Conservation (phyloP, 2,888 invertebrate species). For the Cryptocephalus moraei region DNA sequence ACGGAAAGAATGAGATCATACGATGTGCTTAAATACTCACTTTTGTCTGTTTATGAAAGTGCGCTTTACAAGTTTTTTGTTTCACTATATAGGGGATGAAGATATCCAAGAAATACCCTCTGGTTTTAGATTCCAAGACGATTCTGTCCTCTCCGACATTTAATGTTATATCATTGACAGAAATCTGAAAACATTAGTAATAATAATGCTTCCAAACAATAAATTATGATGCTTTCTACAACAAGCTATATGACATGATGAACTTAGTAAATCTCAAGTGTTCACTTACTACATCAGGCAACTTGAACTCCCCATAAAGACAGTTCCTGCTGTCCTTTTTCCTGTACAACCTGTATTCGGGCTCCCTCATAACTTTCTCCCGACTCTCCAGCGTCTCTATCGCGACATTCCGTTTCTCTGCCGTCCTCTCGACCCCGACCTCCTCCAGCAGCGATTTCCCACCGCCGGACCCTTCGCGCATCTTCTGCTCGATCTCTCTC, state of each 20-base stretch:
- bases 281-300: slow-evolving; percentile 46
- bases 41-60: slow-evolving; percentile 41
- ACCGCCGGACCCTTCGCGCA: slow-evolving; percentile 17
- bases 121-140: slow-evolving; percentile 51
- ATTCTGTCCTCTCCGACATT: slow-evolving; percentile 70
- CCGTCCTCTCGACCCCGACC: slow-evolving; percentile 15
- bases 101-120: slow-evolving; percentile 55
- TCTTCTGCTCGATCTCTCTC: slow-evolving; percentile 46
- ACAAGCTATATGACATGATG: not conserved
- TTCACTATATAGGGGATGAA: slow-evolving; percentile 58
- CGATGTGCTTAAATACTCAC: slow-evolving; percentile 12
- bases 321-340: slow-evolving; percentile 46
- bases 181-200: slow-evolving; percentile 36
- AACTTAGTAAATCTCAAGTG: not conserved
- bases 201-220: not conserved
- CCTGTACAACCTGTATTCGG: slow-evolving; percentile 49
- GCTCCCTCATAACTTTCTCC: slow-evolving; percentile 33
- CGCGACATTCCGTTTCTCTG: slow-evolving; percentile 10
- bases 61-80: slow-evolving; percentile 42
- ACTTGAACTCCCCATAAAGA: slow-evolving; percentile 52
- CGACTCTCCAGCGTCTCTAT: slow-evolving; percentile 30
- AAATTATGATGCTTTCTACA: too few species aligned
- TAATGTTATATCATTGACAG: slow-evolving; percentile 51
- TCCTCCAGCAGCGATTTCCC: slow-evolving; percentile 18
- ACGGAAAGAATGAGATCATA: not conserved